Percentiles rank a stretch among this genome's conserved stretches.
phyloP scores from a whole-genome alignment of 2,113 vertebrate genomes.

The Gasterosteus nipponicus region DNA sequence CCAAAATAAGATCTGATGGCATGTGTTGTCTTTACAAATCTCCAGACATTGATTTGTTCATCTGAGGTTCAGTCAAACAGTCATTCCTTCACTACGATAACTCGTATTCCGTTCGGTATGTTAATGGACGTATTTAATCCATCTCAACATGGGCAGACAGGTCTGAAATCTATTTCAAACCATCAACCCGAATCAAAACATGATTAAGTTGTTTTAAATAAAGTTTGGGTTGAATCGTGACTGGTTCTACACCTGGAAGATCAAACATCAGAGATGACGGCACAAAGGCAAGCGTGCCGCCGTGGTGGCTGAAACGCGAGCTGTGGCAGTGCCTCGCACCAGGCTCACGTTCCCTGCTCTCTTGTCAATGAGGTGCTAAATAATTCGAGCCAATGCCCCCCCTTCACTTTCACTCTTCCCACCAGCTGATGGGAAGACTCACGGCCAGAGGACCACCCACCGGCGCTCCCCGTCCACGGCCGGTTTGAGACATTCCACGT shows the following conservation, averaged over 20 bases:
- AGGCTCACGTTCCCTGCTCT: slow-evolving; percentile 74
- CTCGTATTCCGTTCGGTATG: background rate
- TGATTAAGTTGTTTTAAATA: background rate
- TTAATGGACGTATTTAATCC: background rate
- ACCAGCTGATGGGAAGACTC: slow-evolving; percentile 30
- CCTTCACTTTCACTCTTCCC: slow-evolving; percentile 59
- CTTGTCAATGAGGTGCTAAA: slow-evolving; percentile 77
- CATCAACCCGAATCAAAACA: background rate
- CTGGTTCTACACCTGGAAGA: slow-evolving; percentile 43
- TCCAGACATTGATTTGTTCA: slow-evolving; percentile 47
- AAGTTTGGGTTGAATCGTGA: slow-evolving; percentile 6
- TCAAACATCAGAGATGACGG: slow-evolving; percentile 63
- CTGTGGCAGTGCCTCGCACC: slow-evolving; percentile 39
- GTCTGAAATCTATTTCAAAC: background rate
- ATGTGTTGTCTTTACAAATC: slow-evolving; percentile 30
- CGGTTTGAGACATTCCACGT: background rate
- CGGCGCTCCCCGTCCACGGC: background rate
- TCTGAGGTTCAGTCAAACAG: background rate
- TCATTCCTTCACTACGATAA: background rate
- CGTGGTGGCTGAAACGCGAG: slow-evolving; percentile 71
- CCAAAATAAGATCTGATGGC: slow-evolving; percentile 26
- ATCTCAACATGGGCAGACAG: background rate
- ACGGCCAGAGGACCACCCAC: slow-evolving; percentile 6
- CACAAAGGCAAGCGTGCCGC: slow-evolving; percentile 27
- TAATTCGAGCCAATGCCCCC: slow-evolving; percentile 76